Evolutionary conservation across 2,888 invertebrate genomes (phyloP).

Genomic region (Muschampia plurimacula): DNA sequence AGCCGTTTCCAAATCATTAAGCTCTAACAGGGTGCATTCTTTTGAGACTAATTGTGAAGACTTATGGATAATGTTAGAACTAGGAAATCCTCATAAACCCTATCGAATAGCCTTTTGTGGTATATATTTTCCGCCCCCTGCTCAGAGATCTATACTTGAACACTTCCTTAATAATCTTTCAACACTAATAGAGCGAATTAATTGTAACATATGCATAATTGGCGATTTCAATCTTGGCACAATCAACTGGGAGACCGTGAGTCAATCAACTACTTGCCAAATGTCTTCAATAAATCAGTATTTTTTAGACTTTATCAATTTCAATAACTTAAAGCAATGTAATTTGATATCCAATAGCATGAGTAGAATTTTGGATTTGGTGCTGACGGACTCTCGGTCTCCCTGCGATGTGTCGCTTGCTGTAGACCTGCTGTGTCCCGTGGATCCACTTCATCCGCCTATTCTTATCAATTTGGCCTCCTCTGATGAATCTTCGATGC

Average conservation of each 20-base stretch:
- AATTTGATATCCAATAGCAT: slow-evolving; percentile 12
- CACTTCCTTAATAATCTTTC: slow-evolving; percentile 8
- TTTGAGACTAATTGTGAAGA: slow-evolving; percentile 14
- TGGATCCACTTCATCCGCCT: slow-evolving; percentile 22
- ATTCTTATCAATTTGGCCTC: not conserved
- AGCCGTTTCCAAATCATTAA: slow-evolving; percentile 13
- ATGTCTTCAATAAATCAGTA: not conserved
- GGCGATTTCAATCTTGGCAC: slow-evolving; percentile 18
- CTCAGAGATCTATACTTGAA: not conserved
- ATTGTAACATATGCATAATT: slow-evolving; percentile 5
- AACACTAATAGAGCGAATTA: not conserved
- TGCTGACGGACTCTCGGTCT: slow-evolving; percentile 3
- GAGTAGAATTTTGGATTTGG: slow-evolving; percentile 14
- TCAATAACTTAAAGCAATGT: slow-evolving; percentile 14
- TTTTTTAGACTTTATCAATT: slow-evolving; percentile 8
- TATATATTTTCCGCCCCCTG: slow-evolving; percentile 19
- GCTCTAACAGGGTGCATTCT: not conserved
- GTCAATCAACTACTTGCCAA: not conserved
- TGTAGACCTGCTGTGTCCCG: not conserved
- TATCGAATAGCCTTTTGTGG: slow-evolving; percentile 5
- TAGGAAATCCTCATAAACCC: not conserved
- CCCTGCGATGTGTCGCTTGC: not conserved
- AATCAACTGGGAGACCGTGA: slow-evolving; percentile 12
- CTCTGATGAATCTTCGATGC: not conserved
- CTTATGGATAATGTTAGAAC: slow-evolving; percentile 9